phyloP scores from a whole-genome alignment of 2,888 invertebrate species.

The Tetranychus truncatus region DNA sequence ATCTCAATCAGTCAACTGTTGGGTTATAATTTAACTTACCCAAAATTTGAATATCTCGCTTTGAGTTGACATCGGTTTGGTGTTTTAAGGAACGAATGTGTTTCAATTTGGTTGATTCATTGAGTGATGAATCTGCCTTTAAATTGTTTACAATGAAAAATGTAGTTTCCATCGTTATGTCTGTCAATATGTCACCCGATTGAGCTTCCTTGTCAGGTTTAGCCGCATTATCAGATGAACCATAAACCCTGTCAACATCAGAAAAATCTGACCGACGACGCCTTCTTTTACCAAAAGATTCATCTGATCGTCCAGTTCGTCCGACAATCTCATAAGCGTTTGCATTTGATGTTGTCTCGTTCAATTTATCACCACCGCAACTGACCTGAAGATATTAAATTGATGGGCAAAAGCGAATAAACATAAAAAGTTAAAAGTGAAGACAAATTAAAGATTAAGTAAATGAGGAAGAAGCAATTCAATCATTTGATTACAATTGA shows the following conservation, averaged over 20 bases:
- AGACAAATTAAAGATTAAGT: background rate
- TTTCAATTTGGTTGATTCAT: conserved; percentile 13
- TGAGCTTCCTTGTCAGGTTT: conserved; percentile 18
- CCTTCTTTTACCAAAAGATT: background rate
- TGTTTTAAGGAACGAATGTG: background rate
- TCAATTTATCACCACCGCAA: background rate
- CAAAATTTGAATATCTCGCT: background rate
- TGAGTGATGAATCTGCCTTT: conserved; percentile 15
- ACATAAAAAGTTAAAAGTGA: background rate
- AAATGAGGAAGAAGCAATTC: background rate
- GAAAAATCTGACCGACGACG: background rate
- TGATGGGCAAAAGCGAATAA: background rate
- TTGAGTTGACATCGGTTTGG: background rate
- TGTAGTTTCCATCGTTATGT: conserved; percentile 26
- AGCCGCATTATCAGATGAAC: background rate
- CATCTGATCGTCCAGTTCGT: background rate
- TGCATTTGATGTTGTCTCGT: background rate
- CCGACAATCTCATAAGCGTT: background rate
- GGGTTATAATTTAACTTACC: background rate
- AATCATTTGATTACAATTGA: too few species aligned
- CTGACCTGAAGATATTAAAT: background rate
- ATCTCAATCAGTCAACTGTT: too few species aligned
- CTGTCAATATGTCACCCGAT: conserved; percentile 25
- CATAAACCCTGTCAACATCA: background rate
- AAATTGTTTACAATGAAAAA: conserved; percentile 22